Evolutionary conservation across 1,140 invertebrate genomes (phyloP), one percentile per base, ranked within the genome.

Genomic region (Steinernema khuongi): DNA sequence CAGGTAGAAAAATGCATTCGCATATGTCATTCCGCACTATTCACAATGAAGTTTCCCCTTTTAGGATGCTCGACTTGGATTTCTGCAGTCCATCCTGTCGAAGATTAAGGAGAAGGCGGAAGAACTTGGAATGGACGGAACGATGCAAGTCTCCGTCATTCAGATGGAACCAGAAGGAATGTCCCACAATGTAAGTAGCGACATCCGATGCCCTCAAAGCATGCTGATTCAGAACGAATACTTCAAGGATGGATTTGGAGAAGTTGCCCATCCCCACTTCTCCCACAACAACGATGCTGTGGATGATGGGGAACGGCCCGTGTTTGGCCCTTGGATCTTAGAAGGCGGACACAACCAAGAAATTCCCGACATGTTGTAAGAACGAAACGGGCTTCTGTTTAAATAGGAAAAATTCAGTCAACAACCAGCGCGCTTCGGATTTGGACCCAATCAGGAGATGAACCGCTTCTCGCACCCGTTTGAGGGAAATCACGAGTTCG

Each of bases 101-200:
- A 78, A 79, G 43, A 85, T 83, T 29, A 83, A 85, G 41, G 74
- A 83, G 43, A 74, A 85, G 30, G 81, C 81, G 17, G 81, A 83
- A 69, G 81, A 82, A 19, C 82, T 83, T 73, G 81, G 81, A 71
- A 73, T 83, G 69, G 79, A 85, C 36, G 83, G 82, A 30, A 85
- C 83, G 7, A 83, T 83, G 82, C 83, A 83, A 68, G 81, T 85
- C 19, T 85, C 83, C 22, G 79, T 80, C 17, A 74, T 81, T 26
- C 77, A 81, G 50, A 81, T 81, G 2, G 82, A 81, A 18, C 80
- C 80, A 14, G 41, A 81, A 73, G 17, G 72, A 73, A 19, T 66
- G 33, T 14, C 26, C 66, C 22, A 33, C 36, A 22, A 41, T 33
- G 60, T 67, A n/a, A 72, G 67, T 1, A 28, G 7, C 4, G 14